These are phyloP conservation scores for Silurus glanis DNA, from an alignment of 2,113 vertebrate genomes.

Conservation along the genomic window DNA sequence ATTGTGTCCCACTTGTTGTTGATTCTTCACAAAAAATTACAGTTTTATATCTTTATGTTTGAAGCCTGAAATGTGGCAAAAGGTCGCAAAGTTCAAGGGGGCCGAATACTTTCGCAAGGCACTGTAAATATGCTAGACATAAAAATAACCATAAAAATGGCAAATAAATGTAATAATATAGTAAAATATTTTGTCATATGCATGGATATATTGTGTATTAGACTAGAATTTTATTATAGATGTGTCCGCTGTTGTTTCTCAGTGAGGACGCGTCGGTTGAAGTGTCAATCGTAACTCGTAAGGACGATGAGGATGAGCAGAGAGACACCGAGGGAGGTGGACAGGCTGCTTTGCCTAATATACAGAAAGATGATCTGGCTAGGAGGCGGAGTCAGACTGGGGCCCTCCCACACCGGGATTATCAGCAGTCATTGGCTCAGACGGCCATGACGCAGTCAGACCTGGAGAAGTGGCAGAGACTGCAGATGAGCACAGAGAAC, in stretches of 20 bases:
- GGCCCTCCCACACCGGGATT: slow-evolving; percentile 68
- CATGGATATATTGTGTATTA: not conserved
- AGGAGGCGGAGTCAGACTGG: slow-evolving; percentile 70
- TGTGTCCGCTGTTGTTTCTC: slow-evolving; percentile 33
- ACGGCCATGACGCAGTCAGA: slow-evolving; percentile 84
- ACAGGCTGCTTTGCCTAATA: slow-evolving; percentile 65
- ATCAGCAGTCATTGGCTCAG: slow-evolving; percentile 66
- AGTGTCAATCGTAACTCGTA: slow-evolving; percentile 45
- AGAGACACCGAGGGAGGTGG: slow-evolving; percentile 61
- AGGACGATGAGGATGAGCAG: slow-evolving; percentile 28
- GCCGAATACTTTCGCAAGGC: no score
- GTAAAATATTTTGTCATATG: not conserved
- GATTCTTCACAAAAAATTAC: no score
- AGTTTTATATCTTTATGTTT: no score
- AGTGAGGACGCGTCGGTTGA: slow-evolving; percentile 40
- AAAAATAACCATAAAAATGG: not conserved
- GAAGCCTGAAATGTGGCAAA: no score
- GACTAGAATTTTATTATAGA: not conserved
- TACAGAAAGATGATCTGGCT: slow-evolving; percentile 80
- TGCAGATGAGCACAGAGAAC: slow-evolving; percentile 81
- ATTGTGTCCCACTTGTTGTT: no score
- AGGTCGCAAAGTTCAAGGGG: no score
- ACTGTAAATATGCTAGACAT: no score
- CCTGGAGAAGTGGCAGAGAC: slow-evolving; percentile 87
- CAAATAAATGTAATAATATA: not conserved